These are phyloP conservation scores for Phylloscopus collybita DNA, from an alignment of 2,797 vertebrate species.

Conservation along the genomic window DNA sequence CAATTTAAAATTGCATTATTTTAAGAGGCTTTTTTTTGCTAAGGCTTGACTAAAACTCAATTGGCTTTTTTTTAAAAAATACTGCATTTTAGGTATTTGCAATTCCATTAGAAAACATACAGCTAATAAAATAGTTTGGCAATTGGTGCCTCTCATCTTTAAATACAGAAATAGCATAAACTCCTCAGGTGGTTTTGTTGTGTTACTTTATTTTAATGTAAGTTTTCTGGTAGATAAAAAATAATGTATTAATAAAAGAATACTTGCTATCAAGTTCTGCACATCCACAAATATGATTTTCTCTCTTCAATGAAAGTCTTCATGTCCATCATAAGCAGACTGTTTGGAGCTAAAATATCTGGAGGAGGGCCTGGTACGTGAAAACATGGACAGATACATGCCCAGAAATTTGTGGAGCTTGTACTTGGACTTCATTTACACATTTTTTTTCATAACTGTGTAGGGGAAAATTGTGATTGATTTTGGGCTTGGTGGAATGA, in stretches of 20 bases:
- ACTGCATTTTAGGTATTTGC: not conserved
- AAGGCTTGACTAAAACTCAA: not conserved
- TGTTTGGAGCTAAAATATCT: not conserved
- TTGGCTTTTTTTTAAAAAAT: not conserved
- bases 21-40: not conserved
- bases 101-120: not conserved
- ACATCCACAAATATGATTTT: not conserved
- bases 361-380: not conserved
- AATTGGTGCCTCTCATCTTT: not conserved
- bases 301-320: not conserved
- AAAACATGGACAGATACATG: not conserved
- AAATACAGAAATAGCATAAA: not conserved
- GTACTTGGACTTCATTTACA: not conserved
- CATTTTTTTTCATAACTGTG: not conserved
- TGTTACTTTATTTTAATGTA: not conserved
- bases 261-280: not conserved
- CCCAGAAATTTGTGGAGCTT: not conserved
- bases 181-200: not conserved
- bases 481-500: not conserved
- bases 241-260: not conserved
- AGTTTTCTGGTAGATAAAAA: not conserved
- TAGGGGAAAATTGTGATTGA: not conserved
- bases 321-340: not conserved
- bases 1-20: not conserved
- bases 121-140: not conserved